A percentile compares a stretch with the other conserved stretches of the same genome.
Evolutionary conservation across 2,888 invertebrate genomes (phyloP).

Genomic region (Odontomyia ornata): DNA sequence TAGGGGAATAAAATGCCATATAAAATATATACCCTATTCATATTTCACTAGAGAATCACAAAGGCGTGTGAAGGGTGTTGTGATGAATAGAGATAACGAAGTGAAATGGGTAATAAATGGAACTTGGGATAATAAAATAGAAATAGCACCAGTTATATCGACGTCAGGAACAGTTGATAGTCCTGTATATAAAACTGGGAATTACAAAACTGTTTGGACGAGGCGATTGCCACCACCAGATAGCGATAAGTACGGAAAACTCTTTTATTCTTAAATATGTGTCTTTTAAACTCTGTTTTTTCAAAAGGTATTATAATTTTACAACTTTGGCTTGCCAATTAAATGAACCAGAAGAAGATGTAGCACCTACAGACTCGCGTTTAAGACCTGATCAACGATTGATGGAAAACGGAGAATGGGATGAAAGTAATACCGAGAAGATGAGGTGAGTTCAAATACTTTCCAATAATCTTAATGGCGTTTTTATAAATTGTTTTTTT

Average conservation of each 20-base stretch:
- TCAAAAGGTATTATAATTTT: conserved; percentile 88
- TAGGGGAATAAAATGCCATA: conserved; percentile 90
- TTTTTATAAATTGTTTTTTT: neutral
- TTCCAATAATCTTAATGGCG: neutral
- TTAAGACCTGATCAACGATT: conserved; percentile 94
- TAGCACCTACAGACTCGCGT: conserved; percentile 95
- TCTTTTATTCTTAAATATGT: neutral
- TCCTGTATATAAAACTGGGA: conserved; percentile 92
- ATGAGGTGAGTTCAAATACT: conserved; percentile 62
- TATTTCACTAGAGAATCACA: conserved; percentile 98
- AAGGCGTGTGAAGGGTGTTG: conserved; percentile 84
- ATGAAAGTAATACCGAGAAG: conserved; percentile 88
- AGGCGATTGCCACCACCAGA: conserved; percentile 77
- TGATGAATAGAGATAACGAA: conserved; percentile 77
- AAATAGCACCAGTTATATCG: conserved; percentile 88
- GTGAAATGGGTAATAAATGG: conserved; percentile 82
- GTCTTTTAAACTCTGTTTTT: neutral
- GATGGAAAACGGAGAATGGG: conserved; percentile 95
- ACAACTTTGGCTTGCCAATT: conserved; percentile 94
- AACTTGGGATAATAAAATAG: conserved; percentile 96
- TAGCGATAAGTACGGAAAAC: conserved; percentile 69
- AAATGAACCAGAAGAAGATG: conserved; percentile 91
- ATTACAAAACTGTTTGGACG: conserved; percentile 87
- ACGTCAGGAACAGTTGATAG: conserved; percentile 75
- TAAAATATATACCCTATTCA: conserved; percentile 97